These are phyloP conservation scores for Drosophila lacicola DNA, from an alignment of 2,888 invertebrate species.

Conservation along the genomic window DNA sequence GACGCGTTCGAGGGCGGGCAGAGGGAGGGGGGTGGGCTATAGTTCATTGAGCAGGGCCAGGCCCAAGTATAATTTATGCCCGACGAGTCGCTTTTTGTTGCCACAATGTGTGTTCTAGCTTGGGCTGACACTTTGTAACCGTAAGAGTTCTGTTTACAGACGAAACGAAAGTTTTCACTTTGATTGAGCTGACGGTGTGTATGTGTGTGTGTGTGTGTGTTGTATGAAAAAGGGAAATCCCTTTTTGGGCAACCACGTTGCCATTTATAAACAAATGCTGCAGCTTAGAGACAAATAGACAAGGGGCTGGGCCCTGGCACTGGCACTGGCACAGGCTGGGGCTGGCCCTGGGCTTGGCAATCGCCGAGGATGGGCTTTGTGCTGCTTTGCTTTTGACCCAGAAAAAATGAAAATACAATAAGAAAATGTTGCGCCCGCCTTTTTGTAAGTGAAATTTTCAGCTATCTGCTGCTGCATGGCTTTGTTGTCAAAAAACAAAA, in stretches of 20 bases:
- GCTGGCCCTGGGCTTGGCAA: constrained; percentile 62
- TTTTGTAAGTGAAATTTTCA: constrained; percentile 76
- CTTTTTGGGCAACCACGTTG: constrained; percentile 65
- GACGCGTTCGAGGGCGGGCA: constrained; percentile 1
- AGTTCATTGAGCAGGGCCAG: constrained; percentile 67
- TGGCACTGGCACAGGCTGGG: constrained; percentile 3
- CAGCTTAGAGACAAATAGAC: constrained; percentile 60
- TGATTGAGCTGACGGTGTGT: constrained; percentile 33
- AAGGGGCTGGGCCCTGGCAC: constrained; percentile 56
- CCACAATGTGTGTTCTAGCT: constrained; percentile 25
- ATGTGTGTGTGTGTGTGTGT: constrained; percentile 16
- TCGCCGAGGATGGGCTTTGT: constrained; percentile 74
- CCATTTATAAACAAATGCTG: constrained; percentile 67
- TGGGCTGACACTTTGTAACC: constrained; percentile 44
- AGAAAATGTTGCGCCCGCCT: constrained; percentile 75
- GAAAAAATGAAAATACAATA: constrained; percentile 73
- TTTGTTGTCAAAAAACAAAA: constrained; percentile 36
- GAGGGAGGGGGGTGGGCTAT: not conserved
- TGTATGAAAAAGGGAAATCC: constrained; percentile 76
- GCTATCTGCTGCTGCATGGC: constrained; percentile 37
- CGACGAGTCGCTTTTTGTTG: constrained; percentile 50
- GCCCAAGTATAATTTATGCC: constrained; percentile 70
- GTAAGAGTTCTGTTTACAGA: constrained; percentile 52
- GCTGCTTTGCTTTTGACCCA: constrained; percentile 70
- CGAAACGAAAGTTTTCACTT: constrained; percentile 71